Evolutionary conservation across 2,888 invertebrate genomes (phyloP).

Genomic region (Eumacrocentrus americanus): DNA sequence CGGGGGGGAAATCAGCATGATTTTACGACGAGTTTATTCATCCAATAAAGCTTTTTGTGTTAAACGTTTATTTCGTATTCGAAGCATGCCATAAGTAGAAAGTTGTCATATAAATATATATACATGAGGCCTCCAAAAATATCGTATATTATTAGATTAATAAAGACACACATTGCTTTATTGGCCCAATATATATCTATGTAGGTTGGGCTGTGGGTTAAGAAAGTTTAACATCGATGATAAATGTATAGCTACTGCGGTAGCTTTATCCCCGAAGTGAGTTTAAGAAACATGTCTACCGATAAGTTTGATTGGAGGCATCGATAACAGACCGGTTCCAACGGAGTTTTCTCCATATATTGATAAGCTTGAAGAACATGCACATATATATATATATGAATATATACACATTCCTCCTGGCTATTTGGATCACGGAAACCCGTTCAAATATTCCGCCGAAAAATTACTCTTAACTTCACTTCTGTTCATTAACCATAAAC

Average conservation of each 20-base stretch:
- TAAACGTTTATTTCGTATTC: conserved; percentile 12
- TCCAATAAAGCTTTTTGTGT: conserved; percentile 4
- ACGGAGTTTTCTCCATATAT: background rate
- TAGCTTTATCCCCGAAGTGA: background rate
- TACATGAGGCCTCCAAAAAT: background rate
- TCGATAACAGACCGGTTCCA: background rate
- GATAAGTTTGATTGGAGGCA: background rate
- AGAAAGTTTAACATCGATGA: background rate
- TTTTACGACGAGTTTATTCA: conserved; percentile 24
- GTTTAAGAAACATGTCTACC: background rate
- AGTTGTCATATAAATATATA: conserved; percentile 16
- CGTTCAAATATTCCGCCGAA: conserved; percentile 8
- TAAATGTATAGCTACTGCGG: background rate
- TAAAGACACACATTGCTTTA: background rate
- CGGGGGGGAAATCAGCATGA: conserved; percentile 15
- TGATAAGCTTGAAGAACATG: background rate
- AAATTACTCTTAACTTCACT: background rate
- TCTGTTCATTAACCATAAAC: background rate
- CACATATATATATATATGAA: too few relatives aligned
- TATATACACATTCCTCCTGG: too few relatives aligned
- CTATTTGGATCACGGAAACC: too few relatives aligned
- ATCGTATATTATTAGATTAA: conserved; percentile 9
- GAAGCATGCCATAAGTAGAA: conserved; percentile 11
- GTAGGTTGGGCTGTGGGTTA: background rate
- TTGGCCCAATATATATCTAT: background rate